Conservation (phyloP, 2,113 vertebrate species). For the Cyprinus carpio region DNA sequence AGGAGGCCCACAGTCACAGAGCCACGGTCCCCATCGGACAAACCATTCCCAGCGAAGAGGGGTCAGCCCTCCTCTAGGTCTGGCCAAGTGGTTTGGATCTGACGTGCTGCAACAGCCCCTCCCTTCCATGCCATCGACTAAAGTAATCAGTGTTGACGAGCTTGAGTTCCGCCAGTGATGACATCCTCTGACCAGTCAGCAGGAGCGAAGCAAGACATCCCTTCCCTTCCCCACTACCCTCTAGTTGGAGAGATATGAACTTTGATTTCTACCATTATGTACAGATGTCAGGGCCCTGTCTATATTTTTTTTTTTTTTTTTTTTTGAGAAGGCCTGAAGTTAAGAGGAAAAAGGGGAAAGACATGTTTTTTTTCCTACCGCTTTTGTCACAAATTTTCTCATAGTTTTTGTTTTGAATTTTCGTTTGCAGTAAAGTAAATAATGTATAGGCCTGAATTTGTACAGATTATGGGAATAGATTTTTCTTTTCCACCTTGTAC, state of each 20-base stretch:
- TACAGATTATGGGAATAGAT: constrained; percentile 68
- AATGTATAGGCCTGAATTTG: constrained; percentile 78
- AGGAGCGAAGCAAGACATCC: constrained; percentile 48
- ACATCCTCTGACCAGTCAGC: constrained; percentile 34
- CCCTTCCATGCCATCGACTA: constrained; percentile 93
- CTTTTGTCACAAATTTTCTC: constrained; percentile 42
- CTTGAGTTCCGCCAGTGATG: constrained; percentile 90
- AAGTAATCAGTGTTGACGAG: constrained; percentile 99
- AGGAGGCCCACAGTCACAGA: constrained; percentile 66
- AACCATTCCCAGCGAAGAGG: constrained; percentile 81
- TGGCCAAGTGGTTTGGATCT: constrained; percentile 96
- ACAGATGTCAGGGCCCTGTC: constrained; percentile 62
- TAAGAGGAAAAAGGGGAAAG: constrained; percentile 55
- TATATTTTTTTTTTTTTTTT: constrained; percentile 51
- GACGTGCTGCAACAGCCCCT: constrained; percentile 95
- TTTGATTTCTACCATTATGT: constrained; percentile 74
- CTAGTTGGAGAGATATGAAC: constrained; percentile 73
- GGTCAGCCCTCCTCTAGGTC: constrained; percentile 86
- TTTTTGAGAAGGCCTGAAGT: constrained; percentile 43
- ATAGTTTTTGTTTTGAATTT: constrained; percentile 43
- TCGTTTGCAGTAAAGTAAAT: constrained; percentile 68
- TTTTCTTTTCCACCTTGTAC: constrained; percentile 72
- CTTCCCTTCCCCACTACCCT: constrained; percentile 43
- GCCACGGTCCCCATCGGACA: constrained; percentile 80
- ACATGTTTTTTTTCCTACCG: constrained; percentile 49